Evolutionary conservation across 2,888 invertebrate species (phyloP).

Genomic region (Periphyllus acericola): DNA sequence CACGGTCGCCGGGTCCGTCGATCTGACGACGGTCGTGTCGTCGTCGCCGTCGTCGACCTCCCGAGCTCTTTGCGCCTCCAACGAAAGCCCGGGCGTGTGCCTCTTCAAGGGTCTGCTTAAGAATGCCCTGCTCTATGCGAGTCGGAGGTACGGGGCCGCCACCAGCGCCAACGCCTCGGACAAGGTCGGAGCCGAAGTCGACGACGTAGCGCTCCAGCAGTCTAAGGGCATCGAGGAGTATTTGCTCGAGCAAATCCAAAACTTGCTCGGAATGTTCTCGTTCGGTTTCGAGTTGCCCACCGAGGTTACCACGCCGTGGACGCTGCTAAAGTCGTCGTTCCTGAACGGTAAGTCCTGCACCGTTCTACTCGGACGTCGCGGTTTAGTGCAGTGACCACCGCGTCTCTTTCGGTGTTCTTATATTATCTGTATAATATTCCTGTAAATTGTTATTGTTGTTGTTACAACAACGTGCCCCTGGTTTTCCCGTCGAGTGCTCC

Average conservation of each 20-base stretch:
- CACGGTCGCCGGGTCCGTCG: neutral
- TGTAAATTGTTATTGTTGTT: too few species aligned
- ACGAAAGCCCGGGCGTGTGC: conserved; percentile 10
- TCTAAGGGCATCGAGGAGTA: conserved; percentile 49
- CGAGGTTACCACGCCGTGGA: conserved; percentile 41
- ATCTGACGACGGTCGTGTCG: neutral
- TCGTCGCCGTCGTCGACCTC: neutral
- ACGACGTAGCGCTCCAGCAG: neutral
- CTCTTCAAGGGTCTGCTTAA: conserved; percentile 34
- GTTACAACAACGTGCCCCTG: too few species aligned
- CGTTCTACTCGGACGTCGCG: neutral
- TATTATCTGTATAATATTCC: too few species aligned
- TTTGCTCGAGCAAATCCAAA: conserved; percentile 29
- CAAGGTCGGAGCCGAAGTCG: neutral
- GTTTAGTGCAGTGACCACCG: too few species aligned
- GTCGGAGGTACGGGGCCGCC: neutral
- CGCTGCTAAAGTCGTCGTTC: conserved; percentile 33
- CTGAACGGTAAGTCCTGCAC: conserved; percentile 11
- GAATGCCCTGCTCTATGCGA: neutral
- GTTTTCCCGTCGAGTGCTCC: too few species aligned
- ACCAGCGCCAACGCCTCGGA: neutral
- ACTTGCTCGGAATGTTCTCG: conserved; percentile 39
- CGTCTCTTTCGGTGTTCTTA: too few species aligned
- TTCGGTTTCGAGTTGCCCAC: conserved; percentile 35
- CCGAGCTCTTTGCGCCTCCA: neutral